These are phyloP conservation scores for Sitta carolinensis DNA, from an alignment of 2,797 vertebrate species.

Conservation along the genomic window DNA sequence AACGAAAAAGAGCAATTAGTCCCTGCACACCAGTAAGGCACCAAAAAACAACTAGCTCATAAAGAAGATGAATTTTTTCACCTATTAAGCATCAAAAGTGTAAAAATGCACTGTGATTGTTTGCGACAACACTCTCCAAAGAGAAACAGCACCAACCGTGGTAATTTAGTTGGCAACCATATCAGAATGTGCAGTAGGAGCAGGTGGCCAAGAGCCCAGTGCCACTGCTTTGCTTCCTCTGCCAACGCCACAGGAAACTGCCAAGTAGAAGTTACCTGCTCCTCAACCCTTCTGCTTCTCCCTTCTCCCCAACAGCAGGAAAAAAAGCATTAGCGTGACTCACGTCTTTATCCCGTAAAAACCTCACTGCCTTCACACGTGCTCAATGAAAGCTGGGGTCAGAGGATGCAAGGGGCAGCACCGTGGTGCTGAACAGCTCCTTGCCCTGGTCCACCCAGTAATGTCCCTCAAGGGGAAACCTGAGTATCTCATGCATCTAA, in stretches of 20 bases:
- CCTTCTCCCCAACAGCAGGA: background rate
- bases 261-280: conserved; percentile 2
- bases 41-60: background rate
- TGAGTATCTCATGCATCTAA: rapidly evolving
- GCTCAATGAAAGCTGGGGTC: background rate
- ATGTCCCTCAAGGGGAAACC: rapidly evolving
- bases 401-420: background rate
- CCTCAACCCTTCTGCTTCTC: background rate
- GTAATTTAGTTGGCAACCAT: background rate
- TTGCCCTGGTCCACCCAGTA: background rate
- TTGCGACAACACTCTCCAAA: background rate
- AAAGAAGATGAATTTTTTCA: background rate
- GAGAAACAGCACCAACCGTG: background rate
- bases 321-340: background rate
- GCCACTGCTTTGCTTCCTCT: background rate
- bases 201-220: conserved; percentile 13
- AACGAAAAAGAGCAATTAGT: background rate
- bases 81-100: background rate
- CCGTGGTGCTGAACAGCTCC: conserved; percentile 12
- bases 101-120: background rate
- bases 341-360: rapidly evolving
- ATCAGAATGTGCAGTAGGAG: background rate
- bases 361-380: background rate
- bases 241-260: background rate
- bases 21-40: background rate